Percentiles rank a stretch among this genome's conserved stretches.
These are phyloP conservation scores for Nycteola revayana DNA, from an alignment of 2,888 invertebrate species.

Conservation along the genomic window DNA sequence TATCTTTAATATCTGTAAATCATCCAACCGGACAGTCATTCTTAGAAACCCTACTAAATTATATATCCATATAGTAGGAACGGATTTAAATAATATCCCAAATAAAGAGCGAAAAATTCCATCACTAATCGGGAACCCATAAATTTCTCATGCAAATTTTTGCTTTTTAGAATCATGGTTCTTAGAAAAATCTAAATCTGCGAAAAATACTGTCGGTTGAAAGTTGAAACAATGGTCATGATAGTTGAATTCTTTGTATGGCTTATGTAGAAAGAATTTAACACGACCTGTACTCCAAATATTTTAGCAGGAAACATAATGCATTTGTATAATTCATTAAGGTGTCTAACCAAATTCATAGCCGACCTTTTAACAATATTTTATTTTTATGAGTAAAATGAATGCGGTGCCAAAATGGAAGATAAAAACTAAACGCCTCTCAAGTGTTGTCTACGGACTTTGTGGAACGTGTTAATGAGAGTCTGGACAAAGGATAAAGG, in stretches of 20 bases:
- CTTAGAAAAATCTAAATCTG: constrained; percentile 44
- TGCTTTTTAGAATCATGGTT: constrained; percentile 47
- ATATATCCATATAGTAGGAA: constrained; percentile 60
- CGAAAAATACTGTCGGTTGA: constrained; percentile 40
- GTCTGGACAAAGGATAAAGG: constrained; percentile 35
- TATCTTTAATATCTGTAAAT: constrained; percentile 65
- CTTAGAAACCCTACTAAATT: constrained; percentile 59
- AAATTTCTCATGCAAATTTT: constrained; percentile 72
- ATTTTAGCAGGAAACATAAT: constrained; percentile 66
- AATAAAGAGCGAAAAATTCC: constrained; percentile 59
- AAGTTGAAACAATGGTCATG: constrained; percentile 51
- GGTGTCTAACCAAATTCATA: constrained; percentile 59
- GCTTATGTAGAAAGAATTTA: constrained; percentile 60
- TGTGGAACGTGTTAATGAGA: constrained; percentile 41
- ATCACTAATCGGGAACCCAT: constrained; percentile 50
- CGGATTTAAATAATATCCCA: constrained; percentile 69
- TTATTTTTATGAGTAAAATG: constrained; percentile 46
- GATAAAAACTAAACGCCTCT: constrained; percentile 38
- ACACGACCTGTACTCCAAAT: constrained; percentile 30
- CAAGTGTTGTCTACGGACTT: constrained; percentile 22
- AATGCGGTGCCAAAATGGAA: constrained; percentile 43
- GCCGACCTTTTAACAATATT: constrained; percentile 51
- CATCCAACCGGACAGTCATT: constrained; percentile 53
- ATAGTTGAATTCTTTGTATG: too few species aligned
- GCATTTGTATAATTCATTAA: constrained; percentile 69